Conservation (phyloP, 2,888 invertebrate species). For the Tinea trinotella region DNA sequence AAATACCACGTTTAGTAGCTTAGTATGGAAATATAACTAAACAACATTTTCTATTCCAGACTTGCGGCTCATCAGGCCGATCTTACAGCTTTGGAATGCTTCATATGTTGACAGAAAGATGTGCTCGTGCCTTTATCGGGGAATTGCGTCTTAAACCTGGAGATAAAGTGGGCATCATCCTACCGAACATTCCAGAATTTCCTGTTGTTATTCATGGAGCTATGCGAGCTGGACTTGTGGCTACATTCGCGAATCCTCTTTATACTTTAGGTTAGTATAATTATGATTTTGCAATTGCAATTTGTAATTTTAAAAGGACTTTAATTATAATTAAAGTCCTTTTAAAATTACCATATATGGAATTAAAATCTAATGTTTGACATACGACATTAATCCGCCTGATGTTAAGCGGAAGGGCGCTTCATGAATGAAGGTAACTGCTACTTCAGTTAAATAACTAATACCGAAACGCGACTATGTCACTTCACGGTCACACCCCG, state of each 20-base stretch:
- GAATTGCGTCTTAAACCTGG: slow-evolving; percentile 72
- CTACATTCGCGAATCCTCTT: slow-evolving; percentile 79
- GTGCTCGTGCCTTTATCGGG: slow-evolving; percentile 70
- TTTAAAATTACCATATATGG: no score
- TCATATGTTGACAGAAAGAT: slow-evolving; percentile 70
- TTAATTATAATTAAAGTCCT: no score
- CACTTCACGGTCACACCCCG: no score
- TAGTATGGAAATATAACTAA: no score
- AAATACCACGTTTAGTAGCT: no score
- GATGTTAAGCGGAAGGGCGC: no score
- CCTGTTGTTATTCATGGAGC: slow-evolving; percentile 77
- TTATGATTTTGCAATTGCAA: background rate
- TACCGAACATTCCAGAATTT: slow-evolving; percentile 82
- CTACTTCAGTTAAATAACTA: no score
- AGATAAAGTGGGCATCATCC: slow-evolving; percentile 76
- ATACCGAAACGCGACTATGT: no score
- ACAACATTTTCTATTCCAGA: slow-evolving; percentile 56
- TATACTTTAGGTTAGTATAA: slow-evolving; percentile 74
- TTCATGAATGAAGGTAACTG: no score
- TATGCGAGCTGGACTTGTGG: slow-evolving; percentile 75
- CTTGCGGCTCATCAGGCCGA: slow-evolving; percentile 77
- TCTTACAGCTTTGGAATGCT: slow-evolving; percentile 76
- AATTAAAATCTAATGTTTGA: no score
- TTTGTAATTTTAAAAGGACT: no score
- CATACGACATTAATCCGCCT: no score